A percentile compares a stretch with the other conserved stretches of the same genome.
Conservation (phyloP, 2,797 vertebrate genomes). For the Liparis tanakae region DNA sequence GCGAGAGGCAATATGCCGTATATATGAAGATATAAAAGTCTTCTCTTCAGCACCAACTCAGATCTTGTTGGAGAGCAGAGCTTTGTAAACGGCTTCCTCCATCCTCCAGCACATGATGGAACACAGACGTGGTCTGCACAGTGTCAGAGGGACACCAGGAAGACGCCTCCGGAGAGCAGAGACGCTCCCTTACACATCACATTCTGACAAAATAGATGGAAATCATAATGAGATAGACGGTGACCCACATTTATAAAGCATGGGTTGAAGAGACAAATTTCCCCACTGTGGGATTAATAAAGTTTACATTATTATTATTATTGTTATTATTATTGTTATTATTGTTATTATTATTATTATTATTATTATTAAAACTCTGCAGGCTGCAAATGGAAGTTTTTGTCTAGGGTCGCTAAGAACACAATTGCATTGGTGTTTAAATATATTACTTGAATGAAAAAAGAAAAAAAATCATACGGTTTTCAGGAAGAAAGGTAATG, state of each 20-base stretch:
- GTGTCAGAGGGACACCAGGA: slow-evolving; percentile 65
- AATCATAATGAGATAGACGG: too few species aligned
- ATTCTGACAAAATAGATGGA: neutral
- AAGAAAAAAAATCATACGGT: too few species aligned
- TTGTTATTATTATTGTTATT: neutral
- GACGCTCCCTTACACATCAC: neutral
- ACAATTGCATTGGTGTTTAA: neutral
- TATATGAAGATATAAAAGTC: slow-evolving; percentile 40
- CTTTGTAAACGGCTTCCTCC: slow-evolving; percentile 57
- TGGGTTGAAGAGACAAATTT: too few species aligned
- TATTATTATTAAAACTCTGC: neutral
- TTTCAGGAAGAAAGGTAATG: too few species aligned
- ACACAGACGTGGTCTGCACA: slow-evolving; percentile 72
- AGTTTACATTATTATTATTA: too few species aligned
- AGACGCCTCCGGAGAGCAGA: slow-evolving; percentile 57
- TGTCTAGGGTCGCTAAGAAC: neutral
- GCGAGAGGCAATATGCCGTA: too few species aligned
- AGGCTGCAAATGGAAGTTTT: neutral
- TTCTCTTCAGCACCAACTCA: slow-evolving; percentile 32
- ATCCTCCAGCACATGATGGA: slow-evolving; percentile 65
- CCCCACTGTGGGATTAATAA: too few species aligned
- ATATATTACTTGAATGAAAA: neutral
- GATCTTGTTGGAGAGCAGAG: slow-evolving; percentile 48
- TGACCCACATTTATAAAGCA: too few species aligned
- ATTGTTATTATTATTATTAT: neutral